These are phyloP conservation scores for Siniperca obscura DNA, from an alignment of 2,797 vertebrate genomes.

Conservation along the genomic window DNA sequence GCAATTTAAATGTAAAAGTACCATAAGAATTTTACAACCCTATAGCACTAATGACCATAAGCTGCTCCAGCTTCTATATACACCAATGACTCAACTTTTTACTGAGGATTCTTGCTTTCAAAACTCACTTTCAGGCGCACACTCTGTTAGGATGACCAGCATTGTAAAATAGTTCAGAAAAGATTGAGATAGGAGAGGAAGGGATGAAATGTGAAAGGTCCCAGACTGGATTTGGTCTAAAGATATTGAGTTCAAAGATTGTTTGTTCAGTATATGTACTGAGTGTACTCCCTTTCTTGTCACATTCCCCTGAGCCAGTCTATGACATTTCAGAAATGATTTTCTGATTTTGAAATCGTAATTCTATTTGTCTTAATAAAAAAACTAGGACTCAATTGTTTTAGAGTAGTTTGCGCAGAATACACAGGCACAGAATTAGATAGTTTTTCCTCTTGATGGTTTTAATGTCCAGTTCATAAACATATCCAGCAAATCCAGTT, in stretches of 20 bases:
- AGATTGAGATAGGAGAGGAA: background rate
- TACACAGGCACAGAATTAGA: too few species aligned
- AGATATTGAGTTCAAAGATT: conserved; percentile 5
- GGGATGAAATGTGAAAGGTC: conserved; percentile 1
- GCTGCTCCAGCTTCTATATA: too few species aligned
- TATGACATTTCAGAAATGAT: background rate
- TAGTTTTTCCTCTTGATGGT: background rate
- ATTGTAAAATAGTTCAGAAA: background rate
- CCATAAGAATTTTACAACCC: background rate
- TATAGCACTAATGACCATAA: background rate
- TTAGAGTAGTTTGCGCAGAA: background rate
- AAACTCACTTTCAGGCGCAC: background rate
- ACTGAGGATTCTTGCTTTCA: background rate
- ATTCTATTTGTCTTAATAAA: background rate
- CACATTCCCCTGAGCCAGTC: background rate
- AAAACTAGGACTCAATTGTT: background rate
- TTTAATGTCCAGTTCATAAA: background rate
- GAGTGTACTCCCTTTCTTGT: background rate
- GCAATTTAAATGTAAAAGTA: background rate
- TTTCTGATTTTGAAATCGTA: background rate
- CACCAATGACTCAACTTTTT: background rate
- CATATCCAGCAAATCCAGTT: background rate
- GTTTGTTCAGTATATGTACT: background rate
- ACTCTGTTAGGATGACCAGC: background rate
- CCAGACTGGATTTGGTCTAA: background rate